These are phyloP conservation scores for Corbicula japonica DNA, from an alignment of 2,888 invertebrate genomes.

Conservation along the genomic window DNA sequence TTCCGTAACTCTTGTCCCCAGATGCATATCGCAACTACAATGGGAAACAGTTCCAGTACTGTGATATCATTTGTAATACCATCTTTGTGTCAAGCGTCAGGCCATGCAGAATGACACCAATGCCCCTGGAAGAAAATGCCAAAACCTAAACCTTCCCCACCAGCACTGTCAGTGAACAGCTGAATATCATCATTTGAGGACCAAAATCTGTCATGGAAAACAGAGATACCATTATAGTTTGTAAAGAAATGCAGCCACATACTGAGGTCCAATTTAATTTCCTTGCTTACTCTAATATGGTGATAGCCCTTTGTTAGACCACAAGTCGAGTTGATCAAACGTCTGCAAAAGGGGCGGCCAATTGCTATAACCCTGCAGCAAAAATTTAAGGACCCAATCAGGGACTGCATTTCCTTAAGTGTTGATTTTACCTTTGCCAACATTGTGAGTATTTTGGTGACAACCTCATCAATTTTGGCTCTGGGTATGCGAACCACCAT, in stretches of 20 bases:
- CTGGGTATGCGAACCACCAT: too few relatives aligned
- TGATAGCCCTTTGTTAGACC: too few relatives aligned
- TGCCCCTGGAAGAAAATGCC: conserved; percentile 15
- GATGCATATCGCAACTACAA: conserved; percentile 21
- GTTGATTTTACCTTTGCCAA: too few relatives aligned
- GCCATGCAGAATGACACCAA: conserved; percentile 9
- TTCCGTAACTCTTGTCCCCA: conserved; percentile 24
- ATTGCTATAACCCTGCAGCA: too few relatives aligned
- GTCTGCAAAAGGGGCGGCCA: too few relatives aligned
- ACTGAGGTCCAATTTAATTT: conserved; percentile 26
- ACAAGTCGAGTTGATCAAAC: too few relatives aligned
- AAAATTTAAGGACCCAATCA: too few relatives aligned
- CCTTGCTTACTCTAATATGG: too few relatives aligned
- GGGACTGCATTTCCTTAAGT: too few relatives aligned
- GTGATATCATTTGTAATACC: conserved; percentile 28
- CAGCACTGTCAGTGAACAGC: conserved; percentile 45
- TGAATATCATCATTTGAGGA: conserved; percentile 28
- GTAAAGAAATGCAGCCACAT: conserved; percentile 33
- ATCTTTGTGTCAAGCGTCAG: conserved; percentile 1
- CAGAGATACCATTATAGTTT: conserved; percentile 31
- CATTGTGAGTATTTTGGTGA: too few relatives aligned
- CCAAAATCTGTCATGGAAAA: conserved; percentile 38
- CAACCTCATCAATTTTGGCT: too few relatives aligned
- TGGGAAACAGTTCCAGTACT: conserved; percentile 25
- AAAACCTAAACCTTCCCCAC: conserved; percentile 11